These are phyloP conservation scores for Ceyx margarethae DNA, from an alignment of 2,113 vertebrate species.

Conservation along the genomic window DNA sequence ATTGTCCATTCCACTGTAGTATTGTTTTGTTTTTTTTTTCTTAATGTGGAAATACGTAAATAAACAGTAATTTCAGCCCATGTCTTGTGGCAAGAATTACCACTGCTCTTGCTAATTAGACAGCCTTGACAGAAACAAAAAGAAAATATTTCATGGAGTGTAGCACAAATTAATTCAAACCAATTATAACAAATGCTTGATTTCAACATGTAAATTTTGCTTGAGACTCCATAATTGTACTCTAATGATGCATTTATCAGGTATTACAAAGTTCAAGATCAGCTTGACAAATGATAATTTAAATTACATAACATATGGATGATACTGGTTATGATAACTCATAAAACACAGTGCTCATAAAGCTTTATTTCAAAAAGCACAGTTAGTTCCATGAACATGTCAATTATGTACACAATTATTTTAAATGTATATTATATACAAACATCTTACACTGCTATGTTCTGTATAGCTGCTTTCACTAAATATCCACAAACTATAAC, in stretches of 20 bases:
- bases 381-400: background rate
- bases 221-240: background rate
- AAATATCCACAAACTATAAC: background rate
- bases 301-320: background rate
- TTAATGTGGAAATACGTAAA: background rate
- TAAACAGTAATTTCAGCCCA: background rate
- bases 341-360: background rate
- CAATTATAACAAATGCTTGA: background rate
- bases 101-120: background rate
- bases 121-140: background rate
- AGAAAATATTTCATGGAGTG: background rate
- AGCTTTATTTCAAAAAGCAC: background rate
- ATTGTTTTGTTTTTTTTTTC: background rate
- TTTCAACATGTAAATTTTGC: background rate
- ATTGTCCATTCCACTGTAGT: background rate
- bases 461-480: background rate
- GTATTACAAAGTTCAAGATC: background rate
- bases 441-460: fast-evolving
- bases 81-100: background rate
- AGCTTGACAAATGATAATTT: background rate
- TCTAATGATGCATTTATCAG: background rate
- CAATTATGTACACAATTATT: background rate
- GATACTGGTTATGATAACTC: background rate
- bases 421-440: background rate
- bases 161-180: background rate